Evolutionary conservation across 2,888 invertebrate genomes (phyloP).

Genomic region (Amblyteles armatorius): DNA sequence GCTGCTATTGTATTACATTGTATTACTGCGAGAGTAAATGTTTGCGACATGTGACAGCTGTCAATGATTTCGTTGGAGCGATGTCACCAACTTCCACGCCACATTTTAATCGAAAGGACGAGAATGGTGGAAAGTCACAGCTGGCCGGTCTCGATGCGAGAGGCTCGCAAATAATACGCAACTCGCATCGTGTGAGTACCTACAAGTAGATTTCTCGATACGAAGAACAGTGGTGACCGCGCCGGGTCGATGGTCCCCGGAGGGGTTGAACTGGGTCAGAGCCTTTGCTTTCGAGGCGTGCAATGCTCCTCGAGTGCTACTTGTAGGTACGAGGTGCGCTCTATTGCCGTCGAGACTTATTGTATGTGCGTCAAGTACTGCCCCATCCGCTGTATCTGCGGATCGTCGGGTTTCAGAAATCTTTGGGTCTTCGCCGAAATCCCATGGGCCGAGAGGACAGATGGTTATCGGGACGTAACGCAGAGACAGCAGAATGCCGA

Average conservation of each 20-base stretch:
- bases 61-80: too few species aligned
- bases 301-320: slow-evolving; percentile 55
- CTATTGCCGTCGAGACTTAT: slow-evolving; percentile 15
- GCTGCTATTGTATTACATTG: too few species aligned
- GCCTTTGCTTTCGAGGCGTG: slow-evolving; percentile 57
- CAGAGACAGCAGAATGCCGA: neutral
- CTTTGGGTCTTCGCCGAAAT: neutral
- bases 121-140: neutral
- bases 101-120: neutral
- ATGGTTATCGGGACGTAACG: neutral
- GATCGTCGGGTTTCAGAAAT: neutral
- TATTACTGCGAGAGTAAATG: too few species aligned
- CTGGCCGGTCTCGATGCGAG: neutral
- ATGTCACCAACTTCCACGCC: too few species aligned
- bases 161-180: slow-evolving; percentile 46
- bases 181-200: slow-evolving; percentile 13
- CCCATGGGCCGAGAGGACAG: neutral
- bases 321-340: slow-evolving; percentile 24
- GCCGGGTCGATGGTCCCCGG: slow-evolving; percentile 58
- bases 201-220: slow-evolving; percentile 44
- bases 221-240: slow-evolving; percentile 45
- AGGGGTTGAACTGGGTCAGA: slow-evolving; percentile 60
- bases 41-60: too few species aligned
- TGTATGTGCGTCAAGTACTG: slow-evolving; percentile 4
- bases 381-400: neutral